Conservation (phyloP, 2,888 invertebrate species). For the Lutraria lutraria region DNA sequence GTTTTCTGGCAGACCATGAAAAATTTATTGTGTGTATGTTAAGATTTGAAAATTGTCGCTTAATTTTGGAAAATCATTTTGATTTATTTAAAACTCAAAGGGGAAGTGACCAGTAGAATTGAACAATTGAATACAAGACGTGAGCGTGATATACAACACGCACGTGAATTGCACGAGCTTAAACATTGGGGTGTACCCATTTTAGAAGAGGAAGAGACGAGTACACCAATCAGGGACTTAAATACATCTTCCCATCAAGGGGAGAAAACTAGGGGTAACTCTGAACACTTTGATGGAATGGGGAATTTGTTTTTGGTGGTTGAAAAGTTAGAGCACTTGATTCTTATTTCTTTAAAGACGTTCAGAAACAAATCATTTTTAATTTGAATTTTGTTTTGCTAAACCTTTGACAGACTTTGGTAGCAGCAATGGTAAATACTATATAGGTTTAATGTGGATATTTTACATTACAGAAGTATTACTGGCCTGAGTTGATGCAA, state of each 20-base stretch:
- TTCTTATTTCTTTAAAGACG: not conserved
- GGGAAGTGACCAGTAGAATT: constrained; percentile 68
- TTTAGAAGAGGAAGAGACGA: constrained; percentile 41
- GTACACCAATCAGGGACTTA: not conserved
- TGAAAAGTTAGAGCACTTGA: not conserved
- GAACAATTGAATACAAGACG: constrained; percentile 66
- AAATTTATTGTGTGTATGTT: too few species aligned
- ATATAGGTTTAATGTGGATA: too few species aligned
- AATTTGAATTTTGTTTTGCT: too few species aligned
- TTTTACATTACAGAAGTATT: too few species aligned
- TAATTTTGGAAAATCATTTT: not conserved
- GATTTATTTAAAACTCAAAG: constrained; percentile 39
- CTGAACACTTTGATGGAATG: not conserved
- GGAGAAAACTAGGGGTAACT: constrained; percentile 13
- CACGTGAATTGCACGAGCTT: constrained; percentile 57
- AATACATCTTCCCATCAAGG: not conserved
- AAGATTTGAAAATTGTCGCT: not conserved
- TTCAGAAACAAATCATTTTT: too few species aligned
- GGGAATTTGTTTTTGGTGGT: constrained; percentile 10
- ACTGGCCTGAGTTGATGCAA: too few species aligned
- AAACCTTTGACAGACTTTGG: too few species aligned
- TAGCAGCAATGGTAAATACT: too few species aligned
- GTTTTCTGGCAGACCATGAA: too few species aligned
- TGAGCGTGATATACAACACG: constrained; percentile 64
- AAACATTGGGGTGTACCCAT: constrained; percentile 53